Percentiles rank a stretch among this genome's conserved stretches.
These are phyloP conservation scores for Muschampia plurimacula DNA, from an alignment of 2,888 invertebrate genomes.

Conservation along the genomic window DNA sequence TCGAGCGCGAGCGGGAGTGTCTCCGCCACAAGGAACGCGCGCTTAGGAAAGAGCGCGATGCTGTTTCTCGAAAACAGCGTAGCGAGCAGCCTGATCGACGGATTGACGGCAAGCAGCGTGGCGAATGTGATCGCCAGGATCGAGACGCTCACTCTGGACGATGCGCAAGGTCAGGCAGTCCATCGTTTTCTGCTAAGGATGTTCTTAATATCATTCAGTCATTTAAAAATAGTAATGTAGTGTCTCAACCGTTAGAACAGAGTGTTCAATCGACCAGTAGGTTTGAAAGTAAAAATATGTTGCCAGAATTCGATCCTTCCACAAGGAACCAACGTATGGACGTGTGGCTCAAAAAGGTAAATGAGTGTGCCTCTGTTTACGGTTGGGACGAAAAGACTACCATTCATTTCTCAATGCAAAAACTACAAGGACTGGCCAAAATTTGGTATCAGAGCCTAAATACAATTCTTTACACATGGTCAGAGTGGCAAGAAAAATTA, in stretches of 20 bases:
- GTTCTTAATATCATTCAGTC: not conserved
- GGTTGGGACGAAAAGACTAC: not conserved
- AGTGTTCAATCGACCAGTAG: not conserved
- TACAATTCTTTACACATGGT: not conserved
- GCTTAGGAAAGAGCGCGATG: not conserved
- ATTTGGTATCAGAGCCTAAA: not conserved
- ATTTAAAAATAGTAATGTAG: not conserved
- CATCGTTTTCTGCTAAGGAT: not conserved
- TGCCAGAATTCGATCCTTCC: not conserved
- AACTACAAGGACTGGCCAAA: slow-evolving; percentile 3
- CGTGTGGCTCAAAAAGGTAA: not conserved
- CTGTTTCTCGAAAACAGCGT: not conserved
- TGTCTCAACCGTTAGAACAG: not conserved
- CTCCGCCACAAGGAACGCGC: not conserved
- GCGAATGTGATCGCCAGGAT: not conserved
- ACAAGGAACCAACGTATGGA: not conserved
- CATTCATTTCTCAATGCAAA: not conserved
- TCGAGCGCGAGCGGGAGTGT: not conserved
- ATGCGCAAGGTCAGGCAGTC: not conserved
- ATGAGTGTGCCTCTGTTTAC: slow-evolving; percentile 3
- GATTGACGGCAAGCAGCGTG: not conserved
- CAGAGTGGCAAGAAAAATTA: not conserved
- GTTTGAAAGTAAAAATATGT: not conserved
- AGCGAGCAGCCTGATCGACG: not conserved
- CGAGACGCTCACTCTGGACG: not conserved